Base-by-base conservation (phyloP, 2,888 invertebrate genomes). In the Cabera pusaria region DNA sequence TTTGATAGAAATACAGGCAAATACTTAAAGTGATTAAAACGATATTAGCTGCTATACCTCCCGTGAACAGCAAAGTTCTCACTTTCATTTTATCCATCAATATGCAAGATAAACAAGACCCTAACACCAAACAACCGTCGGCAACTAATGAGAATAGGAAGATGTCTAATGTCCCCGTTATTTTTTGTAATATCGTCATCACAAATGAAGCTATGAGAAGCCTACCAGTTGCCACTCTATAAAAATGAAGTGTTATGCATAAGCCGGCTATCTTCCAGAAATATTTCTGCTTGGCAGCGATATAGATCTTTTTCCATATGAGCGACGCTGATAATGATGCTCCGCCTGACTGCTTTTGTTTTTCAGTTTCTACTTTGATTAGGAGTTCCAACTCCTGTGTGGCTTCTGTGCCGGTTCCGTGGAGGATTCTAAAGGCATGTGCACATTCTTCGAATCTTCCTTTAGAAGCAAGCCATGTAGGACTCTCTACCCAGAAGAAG, bases 391-490 rank as follows among this genome's bases (percentile, higher is more conserved):
- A n/a, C n/a, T n/a, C n/a, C n/a, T n/a, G n/a, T n/a, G n/a, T n/a
- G n/a, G n/a, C n/a, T n/a, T n/a, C n/a, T n/a, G n/a, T n/a, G n/a
- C n/a, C n/a, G n/a, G n/a, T n/a, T n/a, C n/a, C n/a, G n/a, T n/a
- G n/a, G n/a, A n/a, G n/a, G n/a, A n/a, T n/a, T n/a, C n/a, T n/a
- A n/a, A n/a, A n/a, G n/a, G n/a, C 8, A 63, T 3, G 12, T 16
- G 40, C 31, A 18, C 58, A 62, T 21, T 64, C 58, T 9, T 59
- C 43, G 19, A 55, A 54, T 39, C 48, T 40, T 5, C 62, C 59
- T 28, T 56, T 52, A 2, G 52, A 52, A 1, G 61, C 64, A 9
- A 64, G 24, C 62, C 59, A 59, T 2, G 51, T 40, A 1, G 62
- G 62, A 26, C 62, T 62, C 36, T 62, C 59, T 2, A 53, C 48